phyloP scores from a whole-genome alignment of 2,113 vertebrate species.

The Marcusenius ussheri region DNA sequence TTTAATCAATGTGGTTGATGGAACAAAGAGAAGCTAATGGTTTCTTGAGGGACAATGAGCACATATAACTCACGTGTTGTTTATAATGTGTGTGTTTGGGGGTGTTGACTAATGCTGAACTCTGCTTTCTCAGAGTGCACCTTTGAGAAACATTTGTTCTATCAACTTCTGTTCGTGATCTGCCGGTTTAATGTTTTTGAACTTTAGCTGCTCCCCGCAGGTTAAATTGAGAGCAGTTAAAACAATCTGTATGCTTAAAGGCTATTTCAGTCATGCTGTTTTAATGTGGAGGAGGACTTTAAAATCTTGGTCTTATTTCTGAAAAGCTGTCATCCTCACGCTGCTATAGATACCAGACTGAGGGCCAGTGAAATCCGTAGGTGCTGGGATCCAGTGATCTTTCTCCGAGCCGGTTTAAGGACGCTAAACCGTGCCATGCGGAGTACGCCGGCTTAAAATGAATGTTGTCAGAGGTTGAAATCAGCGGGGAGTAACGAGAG shows the following conservation, averaged over 20 bases:
- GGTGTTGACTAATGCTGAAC: background rate
- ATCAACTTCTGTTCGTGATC: background rate
- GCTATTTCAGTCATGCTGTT: background rate
- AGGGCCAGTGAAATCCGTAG: background rate
- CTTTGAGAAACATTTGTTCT: background rate
- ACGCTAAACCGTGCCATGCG: background rate
- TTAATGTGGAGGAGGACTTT: background rate
- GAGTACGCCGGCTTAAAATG: background rate
- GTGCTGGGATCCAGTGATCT: background rate
- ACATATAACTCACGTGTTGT: background rate
- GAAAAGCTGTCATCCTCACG: background rate
- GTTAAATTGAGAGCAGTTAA: background rate
- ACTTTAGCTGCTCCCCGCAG: background rate
- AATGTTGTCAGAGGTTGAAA: background rate
- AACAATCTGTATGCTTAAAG: background rate
- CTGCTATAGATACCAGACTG: background rate
- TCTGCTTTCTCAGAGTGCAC: background rate
- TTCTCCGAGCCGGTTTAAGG: background rate
- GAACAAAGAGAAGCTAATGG: background rate
- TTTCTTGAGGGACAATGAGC: background rate
- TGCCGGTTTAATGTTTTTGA: background rate
- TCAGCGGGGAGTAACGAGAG: background rate
- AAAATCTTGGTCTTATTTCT: background rate
- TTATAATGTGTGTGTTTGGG: constrained; percentile 2
- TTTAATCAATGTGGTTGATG: constrained; percentile 14